A percentile compares a stretch with the other conserved stretches of the same genome.
Evolutionary conservation across 1,140 invertebrate species (phyloP).

Genomic region (Drosophila novamexicana): DNA sequence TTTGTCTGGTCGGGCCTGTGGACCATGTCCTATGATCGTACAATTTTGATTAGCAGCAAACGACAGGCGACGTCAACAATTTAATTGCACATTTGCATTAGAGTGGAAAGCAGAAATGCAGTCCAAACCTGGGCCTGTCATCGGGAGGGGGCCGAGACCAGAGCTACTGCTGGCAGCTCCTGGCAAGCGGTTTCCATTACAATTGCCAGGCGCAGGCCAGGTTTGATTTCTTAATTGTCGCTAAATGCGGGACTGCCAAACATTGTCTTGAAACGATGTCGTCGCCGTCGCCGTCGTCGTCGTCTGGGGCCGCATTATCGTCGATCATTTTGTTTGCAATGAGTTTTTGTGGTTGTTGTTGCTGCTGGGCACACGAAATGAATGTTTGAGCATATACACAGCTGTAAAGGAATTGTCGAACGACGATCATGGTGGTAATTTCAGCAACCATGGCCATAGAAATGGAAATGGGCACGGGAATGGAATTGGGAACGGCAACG

Average conservation of each 20-base stretch:
- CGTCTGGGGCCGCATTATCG: constrained; percentile 60
- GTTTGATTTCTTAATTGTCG: constrained; percentile 83
- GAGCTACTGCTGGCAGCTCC: constrained; percentile 40
- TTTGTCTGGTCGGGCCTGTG: constrained; percentile 3
- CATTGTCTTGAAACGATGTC: constrained; percentile 57
- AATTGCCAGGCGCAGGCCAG: constrained; percentile 65
- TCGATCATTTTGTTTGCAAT: constrained; percentile 75
- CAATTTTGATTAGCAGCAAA: constrained; percentile 68
- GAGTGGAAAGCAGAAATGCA: constrained; percentile 59
- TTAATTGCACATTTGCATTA: constrained; percentile 82
- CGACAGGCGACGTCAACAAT: constrained; percentile 72
- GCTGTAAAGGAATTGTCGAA: constrained; percentile 67
- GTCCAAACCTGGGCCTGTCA: constrained; percentile 55
- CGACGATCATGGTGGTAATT: constrained; percentile 76
- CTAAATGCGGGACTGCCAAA: constrained; percentile 74
- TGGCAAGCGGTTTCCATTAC: constrained; percentile 67
- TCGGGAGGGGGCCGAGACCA: not conserved
- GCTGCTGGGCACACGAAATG: constrained; percentile 65
- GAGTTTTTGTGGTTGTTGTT: constrained; percentile 68
- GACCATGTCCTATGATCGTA: constrained; percentile 66
- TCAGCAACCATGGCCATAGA: constrained; percentile 14
- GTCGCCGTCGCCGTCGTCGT: constrained; percentile 23
- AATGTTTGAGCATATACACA: constrained; percentile 61
- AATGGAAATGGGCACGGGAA: not conserved
- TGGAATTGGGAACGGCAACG: not conserved